Evolutionary conservation across 1,140 invertebrate species (phyloP).

Genomic region (Spodoptera frugiperda): DNA sequence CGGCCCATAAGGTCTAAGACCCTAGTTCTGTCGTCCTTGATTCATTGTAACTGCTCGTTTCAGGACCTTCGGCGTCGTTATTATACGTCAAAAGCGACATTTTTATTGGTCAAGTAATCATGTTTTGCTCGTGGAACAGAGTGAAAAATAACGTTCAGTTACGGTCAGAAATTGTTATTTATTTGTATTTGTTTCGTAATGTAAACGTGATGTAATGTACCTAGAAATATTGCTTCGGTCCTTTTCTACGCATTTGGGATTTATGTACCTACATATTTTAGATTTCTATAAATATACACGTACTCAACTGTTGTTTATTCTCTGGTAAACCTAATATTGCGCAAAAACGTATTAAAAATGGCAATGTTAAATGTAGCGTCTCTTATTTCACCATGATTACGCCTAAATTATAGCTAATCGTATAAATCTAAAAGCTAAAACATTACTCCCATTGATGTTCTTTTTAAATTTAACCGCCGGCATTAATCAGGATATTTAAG

Average conservation of each 20-base stretch:
- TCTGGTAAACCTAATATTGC: too few relatives aligned
- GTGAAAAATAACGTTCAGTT: not conserved
- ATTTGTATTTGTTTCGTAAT: not conserved
- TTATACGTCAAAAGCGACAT: slow-evolving; percentile 1
- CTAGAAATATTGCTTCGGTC: too few relatives aligned
- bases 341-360: not conserved
- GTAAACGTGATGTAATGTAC: too few relatives aligned
- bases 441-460: not conserved
- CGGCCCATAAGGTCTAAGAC: not conserved
- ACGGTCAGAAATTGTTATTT: not conserved
- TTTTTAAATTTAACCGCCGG: not conserved
- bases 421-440: too few relatives aligned
- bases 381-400: too few relatives aligned
- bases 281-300: too few relatives aligned
- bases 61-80: not conserved
- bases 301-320: too few relatives aligned
- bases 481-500: slow-evolving; percentile 7
- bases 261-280: too few relatives aligned
- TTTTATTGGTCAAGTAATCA: slow-evolving; percentile 7
- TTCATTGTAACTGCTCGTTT: not conserved
- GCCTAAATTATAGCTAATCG: too few relatives aligned
- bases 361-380: too few relatives aligned
- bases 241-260: too few relatives aligned
- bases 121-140: slow-evolving; percentile 10
- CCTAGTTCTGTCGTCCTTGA: not conserved